Percentiles rank a stretch among this genome's conserved stretches.
Evolutionary conservation across 1,140 invertebrate species (phyloP).

Genomic region (Hylaeus volcanicus): DNA sequence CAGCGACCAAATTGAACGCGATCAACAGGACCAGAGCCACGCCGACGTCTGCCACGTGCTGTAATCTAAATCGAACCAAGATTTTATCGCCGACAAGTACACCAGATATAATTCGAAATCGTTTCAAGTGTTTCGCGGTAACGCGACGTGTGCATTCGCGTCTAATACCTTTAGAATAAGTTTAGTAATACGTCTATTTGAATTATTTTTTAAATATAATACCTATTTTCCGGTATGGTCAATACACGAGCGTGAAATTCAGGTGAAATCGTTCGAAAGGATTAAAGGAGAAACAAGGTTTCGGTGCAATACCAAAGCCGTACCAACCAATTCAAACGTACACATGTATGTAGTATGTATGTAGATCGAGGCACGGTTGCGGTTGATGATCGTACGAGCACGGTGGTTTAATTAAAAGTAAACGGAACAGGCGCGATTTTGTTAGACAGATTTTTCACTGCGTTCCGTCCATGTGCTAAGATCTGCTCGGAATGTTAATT

Average conservation of each 20-base stretch:
- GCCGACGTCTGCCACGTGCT: slow-evolving; percentile 85
- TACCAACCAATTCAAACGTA: slow-evolving; percentile 8
- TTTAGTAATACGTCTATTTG: too few relatives aligned
- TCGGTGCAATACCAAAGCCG: slow-evolving; percentile 6
- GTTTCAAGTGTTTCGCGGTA: too few relatives aligned
- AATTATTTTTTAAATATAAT: too few relatives aligned
- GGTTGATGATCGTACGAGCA: slow-evolving; percentile 9
- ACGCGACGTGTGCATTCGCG: too few relatives aligned
- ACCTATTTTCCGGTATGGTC: too few relatives aligned
- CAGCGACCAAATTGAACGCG: slow-evolving; percentile 83
- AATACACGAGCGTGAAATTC: background rate
- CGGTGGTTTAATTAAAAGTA: slow-evolving; percentile 63
- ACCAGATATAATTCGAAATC: too few relatives aligned
- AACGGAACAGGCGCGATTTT: slow-evolving; percentile 39
- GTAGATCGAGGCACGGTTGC: too few relatives aligned
- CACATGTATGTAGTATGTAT: too few relatives aligned
- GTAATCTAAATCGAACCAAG: slow-evolving; percentile 78
- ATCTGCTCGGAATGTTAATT: background rate
- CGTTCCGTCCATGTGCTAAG: background rate
- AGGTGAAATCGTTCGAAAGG: slow-evolving; percentile 3
- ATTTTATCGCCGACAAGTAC: background rate
- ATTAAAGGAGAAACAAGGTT: slow-evolving; percentile 24
- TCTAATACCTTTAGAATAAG: too few relatives aligned
- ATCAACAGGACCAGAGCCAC: slow-evolving; percentile 84
- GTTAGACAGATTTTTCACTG: background rate